phyloP scores from a whole-genome alignment of 2,888 invertebrate species.

The Apamea sordens region DNA sequence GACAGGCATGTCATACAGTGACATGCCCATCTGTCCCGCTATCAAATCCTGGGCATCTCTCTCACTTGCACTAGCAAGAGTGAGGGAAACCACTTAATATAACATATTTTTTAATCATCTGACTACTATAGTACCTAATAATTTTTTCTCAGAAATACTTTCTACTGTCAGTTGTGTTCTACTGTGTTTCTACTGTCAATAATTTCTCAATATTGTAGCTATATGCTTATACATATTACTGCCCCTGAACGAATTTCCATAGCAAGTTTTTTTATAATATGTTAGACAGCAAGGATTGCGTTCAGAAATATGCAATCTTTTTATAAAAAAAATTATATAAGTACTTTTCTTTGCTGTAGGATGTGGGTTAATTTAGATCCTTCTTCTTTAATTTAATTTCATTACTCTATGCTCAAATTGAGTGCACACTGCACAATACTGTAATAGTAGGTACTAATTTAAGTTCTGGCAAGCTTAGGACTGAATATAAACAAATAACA shows the following conservation, averaged over 20 bases:
- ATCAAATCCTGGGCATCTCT: no score
- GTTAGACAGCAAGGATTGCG: not conserved
- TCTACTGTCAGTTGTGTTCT: no score
- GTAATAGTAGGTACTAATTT: not conserved
- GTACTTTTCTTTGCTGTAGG: not conserved
- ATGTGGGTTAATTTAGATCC: not conserved
- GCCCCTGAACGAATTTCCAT: not conserved
- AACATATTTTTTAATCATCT: not conserved
- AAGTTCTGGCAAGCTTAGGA: not conserved
- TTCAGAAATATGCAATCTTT: not conserved
- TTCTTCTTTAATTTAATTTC: no score
- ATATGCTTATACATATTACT: not conserved
- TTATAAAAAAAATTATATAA: not conserved
- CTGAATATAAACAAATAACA: not conserved
- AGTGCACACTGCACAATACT: no score
- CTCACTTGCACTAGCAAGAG: no score
- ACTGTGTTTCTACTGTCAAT: not conserved
- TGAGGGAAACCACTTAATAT: not conserved
- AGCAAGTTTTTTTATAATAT: not conserved
- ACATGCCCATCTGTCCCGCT: no score
- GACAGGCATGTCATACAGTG: no score
- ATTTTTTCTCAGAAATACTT: not conserved
- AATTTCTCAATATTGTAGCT: not conserved
- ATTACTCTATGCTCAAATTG: no score
- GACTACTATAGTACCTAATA: not conserved